Base-by-base conservation (phyloP, 2,113 vertebrate species). In the Panurus biarmicus region DNA sequence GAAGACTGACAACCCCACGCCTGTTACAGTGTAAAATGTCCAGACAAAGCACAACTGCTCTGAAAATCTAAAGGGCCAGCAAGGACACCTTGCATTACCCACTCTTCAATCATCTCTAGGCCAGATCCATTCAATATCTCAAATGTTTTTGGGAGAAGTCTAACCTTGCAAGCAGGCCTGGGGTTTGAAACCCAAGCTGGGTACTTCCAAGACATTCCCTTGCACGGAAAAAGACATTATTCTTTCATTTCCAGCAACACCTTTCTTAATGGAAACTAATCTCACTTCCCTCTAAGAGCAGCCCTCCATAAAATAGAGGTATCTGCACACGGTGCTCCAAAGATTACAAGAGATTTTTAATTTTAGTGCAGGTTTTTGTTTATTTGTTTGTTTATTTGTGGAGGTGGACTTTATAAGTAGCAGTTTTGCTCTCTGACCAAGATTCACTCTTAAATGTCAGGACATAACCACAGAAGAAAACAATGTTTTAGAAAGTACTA, bases 401-500 rank as follows among this genome's bases (percentile, higher is more conserved):
- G 22, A 65, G 19, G 47, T 67, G 45, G 28, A 83, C 71, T 85
- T 94, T 70, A 9, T 71, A 79, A 87, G 58, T n/a, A 70, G 38
- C 36, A 54, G 23, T 42, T 91, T 61, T 81, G 28, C 42, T 70
- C 36, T 87, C 84, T 84, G 79, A 40, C 58, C 65, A 85, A 85
- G n/a, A 87, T 89, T 85, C 42, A 20, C 7, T 65, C 58, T 70
- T 87, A 76, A 83, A 89, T 47, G 61, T 69, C 69, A 70, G 82
- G 54, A 81, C 35, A 72, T 16, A 94, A 85, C 47, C 66, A 85
- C 81, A 73, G 58, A 89, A 76, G 77, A 87, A 93, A 96, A 85
- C 50, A 92, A n/a, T 54, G 13, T 53, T 73, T 79, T 76, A 85
- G 36, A 62, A 87, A 82, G 35, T 24, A 38, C 44, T 64, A 72